A percentile compares a stretch with the other conserved stretches of the same genome.
Conservation (phyloP, 2,888 invertebrate species). For the Hyposoter dolosus region DNA sequence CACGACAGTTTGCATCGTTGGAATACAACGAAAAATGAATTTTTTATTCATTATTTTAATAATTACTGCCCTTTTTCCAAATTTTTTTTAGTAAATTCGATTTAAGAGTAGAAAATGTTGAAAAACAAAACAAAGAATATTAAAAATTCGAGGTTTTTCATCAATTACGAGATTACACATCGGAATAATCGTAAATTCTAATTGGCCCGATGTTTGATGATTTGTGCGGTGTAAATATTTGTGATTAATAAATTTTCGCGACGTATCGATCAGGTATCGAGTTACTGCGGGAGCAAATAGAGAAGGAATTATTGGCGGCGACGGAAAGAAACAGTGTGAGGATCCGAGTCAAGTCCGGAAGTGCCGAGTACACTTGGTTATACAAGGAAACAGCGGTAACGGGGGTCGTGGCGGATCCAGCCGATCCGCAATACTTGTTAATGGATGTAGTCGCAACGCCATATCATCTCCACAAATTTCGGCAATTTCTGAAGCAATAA, state of each 20-base stretch:
- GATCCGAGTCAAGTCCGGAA: slow-evolving; percentile 87
- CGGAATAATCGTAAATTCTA: not conserved
- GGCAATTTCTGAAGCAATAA: slow-evolving; percentile 79
- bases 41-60: too few species aligned
- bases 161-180: not conserved
- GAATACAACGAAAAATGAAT: too few species aligned
- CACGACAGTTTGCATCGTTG: too few species aligned
- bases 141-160: not conserved
- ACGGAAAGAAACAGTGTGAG: slow-evolving; percentile 86
- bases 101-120: too few species aligned
- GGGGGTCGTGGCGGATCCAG: slow-evolving; percentile 85
- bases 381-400: slow-evolving; percentile 88
- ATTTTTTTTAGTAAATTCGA: too few species aligned
- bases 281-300: slow-evolving; percentile 83
- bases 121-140: too few species aligned
- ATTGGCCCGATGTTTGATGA: not conserved
- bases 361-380: slow-evolving; percentile 88
- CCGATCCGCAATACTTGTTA: slow-evolving; percentile 86
- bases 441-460: slow-evolving; percentile 87
- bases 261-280: slow-evolving; percentile 83
- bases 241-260: slow-evolving; percentile 5
- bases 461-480: slow-evolving; percentile 87
- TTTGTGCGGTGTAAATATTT: not conserved
- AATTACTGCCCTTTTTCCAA: too few species aligned
- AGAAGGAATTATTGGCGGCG: slow-evolving; percentile 85